Conservation (phyloP, 2,888 invertebrate species). For the Pheosia tremula region DNA sequence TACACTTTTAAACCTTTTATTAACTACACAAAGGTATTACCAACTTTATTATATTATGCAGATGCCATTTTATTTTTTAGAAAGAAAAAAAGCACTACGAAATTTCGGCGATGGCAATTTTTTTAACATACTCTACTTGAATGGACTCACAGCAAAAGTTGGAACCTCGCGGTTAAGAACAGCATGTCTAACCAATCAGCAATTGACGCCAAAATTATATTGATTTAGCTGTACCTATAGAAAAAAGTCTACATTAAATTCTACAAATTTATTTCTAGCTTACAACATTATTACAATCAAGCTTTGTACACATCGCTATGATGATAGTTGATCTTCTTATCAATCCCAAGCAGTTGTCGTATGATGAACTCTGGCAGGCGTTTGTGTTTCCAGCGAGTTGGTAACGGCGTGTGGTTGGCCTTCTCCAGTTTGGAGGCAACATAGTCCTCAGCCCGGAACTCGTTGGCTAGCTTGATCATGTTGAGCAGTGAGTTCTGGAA, state of each 20-base stretch:
- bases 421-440: slow-evolving; percentile 86
- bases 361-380: slow-evolving; percentile 88
- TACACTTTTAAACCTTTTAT: too few relatives aligned
- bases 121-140: too few relatives aligned
- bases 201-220: background rate
- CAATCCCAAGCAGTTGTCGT: slow-evolving; percentile 86
- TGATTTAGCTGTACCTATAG: background rate
- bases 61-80: too few relatives aligned
- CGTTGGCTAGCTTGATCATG: slow-evolving; percentile 89
- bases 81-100: too few relatives aligned
- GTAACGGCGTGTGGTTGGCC: slow-evolving; percentile 86
- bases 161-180: too few relatives aligned
- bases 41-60: too few relatives aligned
- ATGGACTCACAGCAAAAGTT: too few relatives aligned
- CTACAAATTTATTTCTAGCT: slow-evolving; percentile 33
- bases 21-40: too few relatives aligned
- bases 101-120: too few relatives aligned
- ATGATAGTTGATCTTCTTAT: slow-evolving; percentile 80
- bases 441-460: slow-evolving; percentile 90
- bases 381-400: slow-evolving; percentile 85
- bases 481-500: slow-evolving; percentile 89
- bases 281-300: slow-evolving; percentile 21
- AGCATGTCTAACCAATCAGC: too few relatives aligned
- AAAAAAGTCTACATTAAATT: slow-evolving; percentile 14
- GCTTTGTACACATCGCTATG: slow-evolving; percentile 77